A percentile compares a stretch with the other conserved stretches of the same genome.
These are phyloP conservation scores for Cuniculus paca DNA, from an alignment of 2,797 vertebrate species.

Conservation along the genomic window DNA sequence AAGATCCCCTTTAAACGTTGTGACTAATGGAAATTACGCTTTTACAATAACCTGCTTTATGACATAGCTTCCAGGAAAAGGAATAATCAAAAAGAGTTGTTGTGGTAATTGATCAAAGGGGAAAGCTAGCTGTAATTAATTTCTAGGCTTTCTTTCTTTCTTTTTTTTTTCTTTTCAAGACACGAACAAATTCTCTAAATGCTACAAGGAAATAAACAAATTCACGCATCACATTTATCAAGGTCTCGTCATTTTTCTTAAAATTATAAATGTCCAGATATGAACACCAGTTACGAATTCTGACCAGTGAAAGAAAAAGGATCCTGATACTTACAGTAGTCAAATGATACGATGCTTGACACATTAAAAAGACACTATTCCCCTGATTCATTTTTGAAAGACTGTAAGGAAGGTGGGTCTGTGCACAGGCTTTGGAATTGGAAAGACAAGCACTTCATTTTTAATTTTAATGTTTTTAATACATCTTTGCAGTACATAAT, in stretches of 20 bases:
- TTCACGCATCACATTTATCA: background rate
- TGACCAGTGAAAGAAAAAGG: background rate
- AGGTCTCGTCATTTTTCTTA: background rate
- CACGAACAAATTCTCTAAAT: background rate
- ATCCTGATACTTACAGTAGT: accelerated
- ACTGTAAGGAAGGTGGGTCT: accelerated
- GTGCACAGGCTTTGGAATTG: background rate
- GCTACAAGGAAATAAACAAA: background rate
- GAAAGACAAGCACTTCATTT: background rate
- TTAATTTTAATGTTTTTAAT: background rate
- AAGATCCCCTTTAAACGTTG: background rate
- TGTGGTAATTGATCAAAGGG: accelerated
- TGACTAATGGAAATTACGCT: background rate
- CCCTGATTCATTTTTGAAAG: background rate
- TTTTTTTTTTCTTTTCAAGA: background rate
- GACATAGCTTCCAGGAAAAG: constrained; percentile 3
- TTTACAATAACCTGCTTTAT: background rate
- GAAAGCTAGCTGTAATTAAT: background rate
- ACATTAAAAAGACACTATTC: too few relatives aligned
- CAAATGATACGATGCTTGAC: accelerated
- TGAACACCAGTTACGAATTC: background rate
- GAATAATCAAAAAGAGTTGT: background rate
- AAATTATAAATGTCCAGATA: background rate
- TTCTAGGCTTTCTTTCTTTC: background rate
- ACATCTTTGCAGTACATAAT: background rate